Percentiles rank a stretch among this genome's conserved stretches.
Conservation (phyloP, 2,888 invertebrate species). For the Drosophila paucipuncta region DNA sequence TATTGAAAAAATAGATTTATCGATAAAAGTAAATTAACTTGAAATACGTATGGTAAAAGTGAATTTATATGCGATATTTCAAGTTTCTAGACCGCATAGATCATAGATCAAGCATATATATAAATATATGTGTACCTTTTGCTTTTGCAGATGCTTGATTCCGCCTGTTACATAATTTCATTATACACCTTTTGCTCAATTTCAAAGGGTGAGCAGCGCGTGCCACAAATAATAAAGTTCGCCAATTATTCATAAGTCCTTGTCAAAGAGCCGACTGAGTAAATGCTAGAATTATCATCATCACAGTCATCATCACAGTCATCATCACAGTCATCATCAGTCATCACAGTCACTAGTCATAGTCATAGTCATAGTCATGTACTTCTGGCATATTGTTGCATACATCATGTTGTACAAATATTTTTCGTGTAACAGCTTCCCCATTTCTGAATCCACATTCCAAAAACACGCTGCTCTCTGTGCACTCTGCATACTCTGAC, state of each 20-base stretch:
- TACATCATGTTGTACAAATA: slow-evolving; percentile 74
- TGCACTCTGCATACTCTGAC: neutral
- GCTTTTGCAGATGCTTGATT: neutral
- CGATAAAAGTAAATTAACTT: neutral
- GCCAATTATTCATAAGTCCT: slow-evolving; percentile 56
- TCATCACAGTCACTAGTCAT: slow-evolving; percentile 27
- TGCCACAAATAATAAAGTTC: slow-evolving; percentile 63
- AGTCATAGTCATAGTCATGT: slow-evolving; percentile 33
- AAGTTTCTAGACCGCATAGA: neutral
- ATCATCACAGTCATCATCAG: slow-evolving; percentile 22
- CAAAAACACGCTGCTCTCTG: slow-evolving; percentile 11
- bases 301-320: slow-evolving; percentile 24
- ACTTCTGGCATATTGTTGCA: slow-evolving; percentile 65
- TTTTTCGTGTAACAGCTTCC: slow-evolving; percentile 70
- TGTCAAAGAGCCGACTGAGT: slow-evolving; percentile 18
- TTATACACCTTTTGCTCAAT: neutral
- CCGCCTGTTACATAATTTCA: neutral
- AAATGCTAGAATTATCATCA: slow-evolving; percentile 44
- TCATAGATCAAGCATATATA: neutral
- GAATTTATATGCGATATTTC: neutral
- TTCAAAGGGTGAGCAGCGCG: slow-evolving; percentile 33
- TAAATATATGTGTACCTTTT: neutral
- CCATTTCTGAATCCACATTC: slow-evolving; percentile 50
- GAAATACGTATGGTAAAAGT: neutral
- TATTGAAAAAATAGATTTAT: neutral